Evolutionary conservation across 2,113 vertebrate species (phyloP).

Genomic region (Eidolon helvum): DNA sequence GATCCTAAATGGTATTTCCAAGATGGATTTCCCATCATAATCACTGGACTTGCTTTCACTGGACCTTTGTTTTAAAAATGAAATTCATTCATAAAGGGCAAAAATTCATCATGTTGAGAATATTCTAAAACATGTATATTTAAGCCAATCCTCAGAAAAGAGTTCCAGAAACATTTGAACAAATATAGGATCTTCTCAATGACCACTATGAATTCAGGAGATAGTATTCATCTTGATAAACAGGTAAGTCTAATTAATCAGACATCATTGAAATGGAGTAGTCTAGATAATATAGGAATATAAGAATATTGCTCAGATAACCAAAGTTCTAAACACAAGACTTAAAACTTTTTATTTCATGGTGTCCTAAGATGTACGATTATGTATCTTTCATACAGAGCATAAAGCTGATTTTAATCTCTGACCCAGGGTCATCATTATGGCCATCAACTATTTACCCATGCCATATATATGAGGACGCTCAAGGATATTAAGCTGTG

Average conservation of each 20-base stretch:
- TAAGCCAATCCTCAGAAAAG: constrained; percentile 5
- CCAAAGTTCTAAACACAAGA: not conserved
- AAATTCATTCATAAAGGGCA: not conserved
- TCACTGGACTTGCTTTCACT: not conserved
- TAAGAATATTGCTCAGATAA: not conserved
- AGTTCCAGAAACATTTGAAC: not conserved
- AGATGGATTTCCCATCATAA: not conserved
- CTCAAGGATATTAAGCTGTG: not conserved
- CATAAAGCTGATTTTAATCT: not conserved
- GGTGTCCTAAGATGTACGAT: not conserved
- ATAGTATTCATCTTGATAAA: not conserved
- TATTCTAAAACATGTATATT: not conserved
- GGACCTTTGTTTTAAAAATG: not conserved
- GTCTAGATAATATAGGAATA: not conserved
- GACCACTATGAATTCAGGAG: not conserved
- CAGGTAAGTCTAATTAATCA: not conserved
- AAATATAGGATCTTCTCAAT: not conserved
- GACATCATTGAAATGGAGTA: not conserved
- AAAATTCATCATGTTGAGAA: not conserved
- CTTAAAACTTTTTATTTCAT: not conserved
- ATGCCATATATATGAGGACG: not conserved
- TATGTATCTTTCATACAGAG: not conserved
- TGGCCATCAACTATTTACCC: not conserved
- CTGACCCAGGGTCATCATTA: not conserved
- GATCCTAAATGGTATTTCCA: not conserved